Evolutionary conservation across 2,113 vertebrate species (phyloP).

Genomic region (Periophthalmodon schlosseri): DNA sequence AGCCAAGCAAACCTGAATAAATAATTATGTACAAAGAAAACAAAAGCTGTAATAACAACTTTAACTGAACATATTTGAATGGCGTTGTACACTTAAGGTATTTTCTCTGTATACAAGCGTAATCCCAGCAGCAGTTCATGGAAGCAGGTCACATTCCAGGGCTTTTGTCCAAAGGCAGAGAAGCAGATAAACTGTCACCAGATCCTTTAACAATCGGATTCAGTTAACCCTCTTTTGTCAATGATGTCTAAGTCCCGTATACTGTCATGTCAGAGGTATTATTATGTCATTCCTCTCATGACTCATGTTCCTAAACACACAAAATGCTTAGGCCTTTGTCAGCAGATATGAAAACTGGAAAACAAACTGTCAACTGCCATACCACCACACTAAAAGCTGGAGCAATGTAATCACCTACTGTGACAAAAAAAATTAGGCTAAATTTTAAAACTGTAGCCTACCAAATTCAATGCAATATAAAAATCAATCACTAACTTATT

Average conservation of each 20-base stretch:
- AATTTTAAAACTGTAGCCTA: no score
- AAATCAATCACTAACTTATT: no score
- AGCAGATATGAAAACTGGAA: conserved; percentile 15
- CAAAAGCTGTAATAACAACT: conserved; percentile 3
- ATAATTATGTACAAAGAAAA: not conserved
- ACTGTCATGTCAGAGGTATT: conserved; percentile 45
- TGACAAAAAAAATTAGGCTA: not conserved
- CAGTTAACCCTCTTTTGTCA: conserved; percentile 48
- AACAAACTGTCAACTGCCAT: conserved; percentile 13
- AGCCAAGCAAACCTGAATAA: not conserved
- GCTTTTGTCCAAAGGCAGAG: conserved; percentile 47
- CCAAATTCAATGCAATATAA: no score
- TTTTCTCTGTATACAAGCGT: conserved; percentile 45
- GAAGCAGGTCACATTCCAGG: conserved; percentile 42
- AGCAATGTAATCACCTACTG: not conserved
- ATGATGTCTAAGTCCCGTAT: conserved; percentile 52
- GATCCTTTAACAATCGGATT: conserved; percentile 55
- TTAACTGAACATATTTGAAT: conserved; percentile 22
- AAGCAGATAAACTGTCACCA: conserved; percentile 43
- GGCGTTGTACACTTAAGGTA: conserved; percentile 37
- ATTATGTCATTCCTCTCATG: conserved; percentile 39
- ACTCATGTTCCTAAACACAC: conserved; percentile 15
- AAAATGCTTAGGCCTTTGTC: conserved; percentile 4
- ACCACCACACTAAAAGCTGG: not conserved
- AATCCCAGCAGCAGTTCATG: conserved; percentile 50